Base-by-base conservation (phyloP, 2,113 vertebrate species). In the Phoxinus phoxinus region DNA sequence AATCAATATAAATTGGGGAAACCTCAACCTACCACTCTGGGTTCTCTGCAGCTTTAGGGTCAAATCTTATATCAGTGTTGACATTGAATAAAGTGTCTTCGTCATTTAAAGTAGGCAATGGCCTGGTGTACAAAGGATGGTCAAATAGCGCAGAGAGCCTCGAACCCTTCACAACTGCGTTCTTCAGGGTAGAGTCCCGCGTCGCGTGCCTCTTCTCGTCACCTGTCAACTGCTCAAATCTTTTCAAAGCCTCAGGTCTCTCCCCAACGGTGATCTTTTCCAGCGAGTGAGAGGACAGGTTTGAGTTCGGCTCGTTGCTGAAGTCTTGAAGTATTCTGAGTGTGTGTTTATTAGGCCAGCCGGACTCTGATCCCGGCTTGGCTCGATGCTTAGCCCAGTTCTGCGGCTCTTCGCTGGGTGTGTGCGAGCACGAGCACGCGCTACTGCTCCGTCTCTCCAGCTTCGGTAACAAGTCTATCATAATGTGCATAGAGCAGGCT, bases 401-500 rank as follows among this genome's bases (percentile, higher is more conserved):
- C 88, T 92, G 91, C 27, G 93, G 92, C 90, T 95, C 89, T 80
- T 93, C 92, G 88, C 91, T 94, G 89, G 93, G 94, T 46, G 93
- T 73, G 91, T 96, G 95, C 1, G 96, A 92, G 90, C 97, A 97
- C 21, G 96, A 96, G 90, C 97, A 97, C 90, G 93, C 93, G 92
- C 90, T 84, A 35, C 85, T 76, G 81, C 93, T 90, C 85, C 95
- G 94, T 69, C 93, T 89, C 93, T 98, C 97, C 94, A 98, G 95
- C 91, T 95, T 95, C 1, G 97, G 97, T 85, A 99, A 90, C 92
- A 98, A 91, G 93, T 98, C 97, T 61, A 98, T 96, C 94, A 96
- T 95, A 67, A 99, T 97, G 93, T 99, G 97, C 96, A 99, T 94
- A 13, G 97, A 97, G 93, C 98, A 98, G 4, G 97, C 97, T 53